phyloP scores from a whole-genome alignment of 2,888 invertebrate species.

The Venusia cambrica region DNA sequence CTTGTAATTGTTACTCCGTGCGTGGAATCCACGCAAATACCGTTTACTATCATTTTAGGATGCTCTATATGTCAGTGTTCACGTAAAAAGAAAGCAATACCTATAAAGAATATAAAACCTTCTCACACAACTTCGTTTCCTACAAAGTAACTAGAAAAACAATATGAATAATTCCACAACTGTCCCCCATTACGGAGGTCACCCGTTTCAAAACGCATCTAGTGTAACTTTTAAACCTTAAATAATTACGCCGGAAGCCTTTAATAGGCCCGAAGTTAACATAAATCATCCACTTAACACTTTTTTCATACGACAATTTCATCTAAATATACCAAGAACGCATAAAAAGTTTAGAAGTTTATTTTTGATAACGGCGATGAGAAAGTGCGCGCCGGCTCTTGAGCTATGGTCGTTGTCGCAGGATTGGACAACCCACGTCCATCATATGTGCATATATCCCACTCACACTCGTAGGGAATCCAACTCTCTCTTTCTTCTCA shows the following conservation, averaged over 20 bases:
- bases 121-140: conserved; percentile 6
- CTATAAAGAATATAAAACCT: not conserved
- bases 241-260: conserved; percentile 74
- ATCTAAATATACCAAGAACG: conserved; percentile 69
- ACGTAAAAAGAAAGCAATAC: too few relatives aligned
- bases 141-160: conserved; percentile 43
- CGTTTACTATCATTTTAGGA: too few relatives aligned
- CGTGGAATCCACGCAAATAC: too few relatives aligned
- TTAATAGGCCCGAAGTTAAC: conserved; percentile 66
- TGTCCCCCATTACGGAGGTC: conserved; percentile 47
- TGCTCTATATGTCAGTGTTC: too few relatives aligned
- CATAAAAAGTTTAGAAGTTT: conserved; percentile 72
- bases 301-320: conserved; percentile 72
- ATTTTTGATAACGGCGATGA: conserved; percentile 72
- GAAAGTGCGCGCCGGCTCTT: conserved; percentile 69
- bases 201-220: conserved; percentile 37
- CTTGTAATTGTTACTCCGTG: too few relatives aligned
- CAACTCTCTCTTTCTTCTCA: conserved; percentile 41
- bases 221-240: conserved; percentile 46
- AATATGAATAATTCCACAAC: conserved; percentile 46
- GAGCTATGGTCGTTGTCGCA: conserved; percentile 68
- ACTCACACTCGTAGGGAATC: conserved; percentile 33
- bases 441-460: conserved; percentile 59
- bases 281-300: conserved; percentile 81
- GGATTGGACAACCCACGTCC: conserved; percentile 62